Conservation (phyloP, 1,140 invertebrate genomes). For the Frieseomelitta varia region DNA sequence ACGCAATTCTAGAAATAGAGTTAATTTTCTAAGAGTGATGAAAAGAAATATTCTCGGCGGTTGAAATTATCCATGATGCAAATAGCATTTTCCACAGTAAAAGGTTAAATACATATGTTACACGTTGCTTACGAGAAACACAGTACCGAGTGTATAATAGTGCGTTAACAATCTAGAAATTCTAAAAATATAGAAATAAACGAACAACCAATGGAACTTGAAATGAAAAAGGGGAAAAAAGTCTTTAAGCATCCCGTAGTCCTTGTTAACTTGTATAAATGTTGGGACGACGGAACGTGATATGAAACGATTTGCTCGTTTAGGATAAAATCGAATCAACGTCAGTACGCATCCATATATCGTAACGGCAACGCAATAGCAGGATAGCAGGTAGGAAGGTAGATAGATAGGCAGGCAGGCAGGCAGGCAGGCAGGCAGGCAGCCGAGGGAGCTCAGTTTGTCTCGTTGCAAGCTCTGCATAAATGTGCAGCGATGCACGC, state of each 20-base stretch:
- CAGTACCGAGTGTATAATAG: too few species aligned
- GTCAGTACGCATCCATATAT: conserved; percentile 39
- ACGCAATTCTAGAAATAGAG: too few species aligned
- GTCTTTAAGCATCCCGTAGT: background rate
- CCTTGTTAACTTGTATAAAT: conserved; percentile 14
- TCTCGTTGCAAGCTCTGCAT: conserved; percentile 43
- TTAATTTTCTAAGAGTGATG: too few species aligned
- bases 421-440: background rate
- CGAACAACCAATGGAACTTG: background rate
- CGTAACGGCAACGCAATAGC: background rate
- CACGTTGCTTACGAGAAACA: too few species aligned
- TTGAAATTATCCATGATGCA: too few species aligned
- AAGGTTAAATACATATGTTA: too few species aligned
- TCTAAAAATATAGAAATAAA: background rate
- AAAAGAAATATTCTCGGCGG: too few species aligned
- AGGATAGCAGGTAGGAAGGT: background rate
- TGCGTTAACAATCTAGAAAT: too few species aligned
- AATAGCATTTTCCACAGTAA: too few species aligned
- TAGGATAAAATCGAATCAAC: conserved; percentile 38
- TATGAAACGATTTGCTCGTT: conserved; percentile 49
- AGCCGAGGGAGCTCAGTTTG: conserved; percentile 34
- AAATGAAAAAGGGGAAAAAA: too few species aligned
- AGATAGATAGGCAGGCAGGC: too few species aligned
- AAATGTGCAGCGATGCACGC: conserved; percentile 60
- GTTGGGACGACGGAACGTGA: background rate